Percentiles rank a stretch among this genome's conserved stretches.
These are phyloP conservation scores for Nymphalis polychloros DNA, from an alignment of 2,888 invertebrate species.

Conservation along the genomic window DNA sequence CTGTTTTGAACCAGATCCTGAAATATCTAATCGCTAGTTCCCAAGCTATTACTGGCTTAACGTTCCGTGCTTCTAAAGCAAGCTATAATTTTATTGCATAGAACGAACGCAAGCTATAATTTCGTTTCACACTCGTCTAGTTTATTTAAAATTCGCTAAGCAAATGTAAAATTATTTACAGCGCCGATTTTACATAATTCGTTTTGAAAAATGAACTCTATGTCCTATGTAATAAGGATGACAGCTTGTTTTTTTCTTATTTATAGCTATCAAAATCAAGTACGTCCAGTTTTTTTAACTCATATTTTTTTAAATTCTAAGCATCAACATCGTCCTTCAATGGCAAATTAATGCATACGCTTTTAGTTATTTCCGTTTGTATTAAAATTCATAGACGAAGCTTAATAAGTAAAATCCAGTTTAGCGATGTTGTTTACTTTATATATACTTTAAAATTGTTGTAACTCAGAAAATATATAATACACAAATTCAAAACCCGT, in stretches of 20 bases:
- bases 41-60: background rate
- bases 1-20: constrained; percentile 1
- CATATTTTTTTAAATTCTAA: constrained; percentile 26
- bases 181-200: background rate
- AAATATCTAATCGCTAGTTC: constrained; percentile 6
- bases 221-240: background rate
- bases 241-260: background rate
- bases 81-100: constrained; percentile 19
- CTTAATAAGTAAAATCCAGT: too few species aligned
- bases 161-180: constrained; percentile 1
- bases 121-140: constrained; percentile 20
- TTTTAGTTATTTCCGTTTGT: background rate
- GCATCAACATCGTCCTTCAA: background rate
- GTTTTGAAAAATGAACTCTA: constrained; percentile 6
- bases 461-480: too few species aligned
- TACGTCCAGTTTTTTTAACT: constrained; percentile 27
- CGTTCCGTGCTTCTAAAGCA: constrained; percentile 9
- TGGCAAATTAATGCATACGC: constrained; percentile 5
- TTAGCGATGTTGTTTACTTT: too few species aligned
- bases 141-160: constrained; percentile 21
- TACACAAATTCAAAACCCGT: too few species aligned
- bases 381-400: constrained; percentile 2
- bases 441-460: too few species aligned
- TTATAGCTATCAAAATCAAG: constrained; percentile 22
- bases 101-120: constrained; percentile 24